Base-by-base conservation (phyloP, 1,140 invertebrate genomes). In the Anoplophora glabripennis region DNA sequence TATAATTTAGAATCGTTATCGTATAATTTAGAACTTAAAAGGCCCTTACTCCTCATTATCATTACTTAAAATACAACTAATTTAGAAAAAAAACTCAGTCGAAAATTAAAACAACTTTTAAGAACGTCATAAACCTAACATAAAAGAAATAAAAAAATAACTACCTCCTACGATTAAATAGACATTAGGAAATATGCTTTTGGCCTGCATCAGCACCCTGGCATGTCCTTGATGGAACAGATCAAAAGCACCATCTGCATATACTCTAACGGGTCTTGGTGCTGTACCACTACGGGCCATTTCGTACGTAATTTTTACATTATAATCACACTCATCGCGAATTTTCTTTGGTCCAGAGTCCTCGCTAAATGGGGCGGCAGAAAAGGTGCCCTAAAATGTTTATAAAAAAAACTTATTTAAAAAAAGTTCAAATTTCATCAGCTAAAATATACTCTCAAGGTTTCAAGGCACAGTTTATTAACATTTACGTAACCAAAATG, bases 241-340 rank as follows among this genome's bases (percentile, higher is more conserved):
- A 80, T 99, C 96, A 74, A 98, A 99, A 68, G 98, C 98, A 47
- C 96, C 96, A 83, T 99, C 96, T 4, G 96, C 93, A 77, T 98
- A 99, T 1, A 98, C 91, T 63, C 96, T 80, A 48, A 98, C 85
- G 64, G 84, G 84, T 53, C 96, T 82, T 2, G 83, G 80, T 5
- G 87, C 89, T 81, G 78, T 84, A 21, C 93, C 93, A 56, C 83
- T 82, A 64, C 81, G 82, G 1, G 96, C 96, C 78, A 86, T 85
- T 68, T 96, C 89, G 57, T 89, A 79, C 0, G 90, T 87, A 63
- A 99, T 94, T 72, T 89, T 88, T 28, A 82, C 75, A 11, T 82
- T 82, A 72, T 98, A 99, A 78, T 97, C 89, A 72, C 89, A 91
- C 11, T 82, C 77, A 28, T 92, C 83, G 36, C 89, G 80, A 71